Evolutionary conservation across 2,797 vertebrate species (phyloP).

Genomic region (Prionace glauca): DNA sequence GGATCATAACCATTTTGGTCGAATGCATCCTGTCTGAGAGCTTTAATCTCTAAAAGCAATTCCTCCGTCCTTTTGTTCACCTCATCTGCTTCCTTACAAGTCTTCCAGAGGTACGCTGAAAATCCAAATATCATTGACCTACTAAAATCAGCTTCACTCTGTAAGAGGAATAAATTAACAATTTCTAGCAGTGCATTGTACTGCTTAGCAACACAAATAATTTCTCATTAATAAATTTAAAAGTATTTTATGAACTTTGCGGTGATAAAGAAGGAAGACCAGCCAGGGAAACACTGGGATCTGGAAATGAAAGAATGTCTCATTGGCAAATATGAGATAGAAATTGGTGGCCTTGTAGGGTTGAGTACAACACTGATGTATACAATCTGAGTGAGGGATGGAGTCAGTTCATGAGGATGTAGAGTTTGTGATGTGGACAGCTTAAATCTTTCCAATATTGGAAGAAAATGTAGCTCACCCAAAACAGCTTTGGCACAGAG

Average conservation of each 20-base stretch:
- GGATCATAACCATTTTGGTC: conserved; percentile 13
- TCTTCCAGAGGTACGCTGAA: background rate
- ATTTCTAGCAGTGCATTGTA: background rate
- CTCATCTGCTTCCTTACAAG: background rate
- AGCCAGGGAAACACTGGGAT: background rate
- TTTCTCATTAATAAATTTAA: background rate
- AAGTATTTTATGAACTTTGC: background rate
- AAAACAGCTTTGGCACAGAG: background rate
- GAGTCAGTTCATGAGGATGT: background rate
- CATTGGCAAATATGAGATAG: background rate
- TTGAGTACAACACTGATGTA: background rate
- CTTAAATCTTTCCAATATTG: background rate
- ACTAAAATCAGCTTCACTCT: background rate
- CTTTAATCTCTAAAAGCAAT: background rate
- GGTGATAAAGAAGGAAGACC: background rate
- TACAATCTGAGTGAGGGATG: background rate
- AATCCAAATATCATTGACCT: background rate
- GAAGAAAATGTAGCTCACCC: background rate
- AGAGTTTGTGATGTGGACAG: background rate
- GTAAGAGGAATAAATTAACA: background rate
- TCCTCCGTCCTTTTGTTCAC: background rate
- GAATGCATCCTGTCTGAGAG: background rate
- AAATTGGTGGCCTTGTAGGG: background rate
- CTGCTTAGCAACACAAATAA: background rate
- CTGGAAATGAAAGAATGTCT: background rate